Evolutionary conservation across 2,797 vertebrate genomes (phyloP).

Genomic region (Lepilemur septentrionalis): DNA sequence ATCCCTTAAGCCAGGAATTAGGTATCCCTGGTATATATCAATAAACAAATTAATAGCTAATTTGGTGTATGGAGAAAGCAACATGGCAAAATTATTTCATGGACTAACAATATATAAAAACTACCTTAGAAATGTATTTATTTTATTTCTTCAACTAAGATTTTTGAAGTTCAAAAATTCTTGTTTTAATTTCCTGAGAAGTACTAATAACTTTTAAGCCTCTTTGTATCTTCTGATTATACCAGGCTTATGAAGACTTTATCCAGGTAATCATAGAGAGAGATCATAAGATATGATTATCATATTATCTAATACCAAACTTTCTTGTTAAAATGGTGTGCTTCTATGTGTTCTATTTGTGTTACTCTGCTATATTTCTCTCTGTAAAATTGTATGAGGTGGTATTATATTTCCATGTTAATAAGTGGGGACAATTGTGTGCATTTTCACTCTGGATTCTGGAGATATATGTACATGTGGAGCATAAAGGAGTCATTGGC

Average conservation of each 20-base stretch:
- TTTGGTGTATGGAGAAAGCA: background rate
- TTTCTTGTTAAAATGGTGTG: background rate
- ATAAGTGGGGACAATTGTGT: background rate
- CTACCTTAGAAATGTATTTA: background rate
- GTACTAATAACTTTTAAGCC: background rate
- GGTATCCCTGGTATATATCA: background rate
- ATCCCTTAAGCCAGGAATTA: background rate
- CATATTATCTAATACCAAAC: background rate
- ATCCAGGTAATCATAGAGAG: background rate
- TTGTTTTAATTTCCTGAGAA: background rate
- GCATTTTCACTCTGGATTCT: background rate
- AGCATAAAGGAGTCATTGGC: background rate
- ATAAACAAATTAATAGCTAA: background rate
- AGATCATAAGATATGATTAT: background rate
- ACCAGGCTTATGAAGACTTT: background rate
- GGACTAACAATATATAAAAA: background rate
- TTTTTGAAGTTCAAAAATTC: background rate
- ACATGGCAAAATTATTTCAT: background rate
- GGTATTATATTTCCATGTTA: background rate
- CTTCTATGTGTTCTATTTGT: background rate
- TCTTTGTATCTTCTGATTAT: background rate
- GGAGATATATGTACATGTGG: background rate
- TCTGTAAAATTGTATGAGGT: background rate
- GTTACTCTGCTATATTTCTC: background rate
- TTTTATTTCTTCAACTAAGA: background rate